Conservation (phyloP, 1,140 invertebrate species). For the Eciton burchellii region DNA sequence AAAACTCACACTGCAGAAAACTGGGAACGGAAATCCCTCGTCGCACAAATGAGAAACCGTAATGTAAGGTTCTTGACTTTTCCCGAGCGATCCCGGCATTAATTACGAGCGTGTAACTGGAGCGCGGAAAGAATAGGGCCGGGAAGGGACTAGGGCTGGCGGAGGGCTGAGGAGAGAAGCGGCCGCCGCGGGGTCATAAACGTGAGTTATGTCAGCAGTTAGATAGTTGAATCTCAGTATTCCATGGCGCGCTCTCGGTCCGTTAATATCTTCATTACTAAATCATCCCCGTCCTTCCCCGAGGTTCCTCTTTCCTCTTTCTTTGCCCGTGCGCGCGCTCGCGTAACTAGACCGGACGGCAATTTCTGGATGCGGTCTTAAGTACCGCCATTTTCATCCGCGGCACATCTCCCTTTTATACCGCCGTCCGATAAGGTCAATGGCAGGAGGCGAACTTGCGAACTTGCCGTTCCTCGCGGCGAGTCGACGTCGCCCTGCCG, state of each 20-base stretch:
- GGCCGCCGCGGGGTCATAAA: slow-evolving; percentile 82
- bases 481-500: background rate
- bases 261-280: slow-evolving; percentile 86
- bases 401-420: slow-evolving; percentile 72
- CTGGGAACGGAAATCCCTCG: background rate
- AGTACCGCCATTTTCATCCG: slow-evolving; percentile 70
- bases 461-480: slow-evolving; percentile 12
- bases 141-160: too few species aligned
- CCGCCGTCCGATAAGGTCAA: slow-evolving; percentile 52
- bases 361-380: slow-evolving; percentile 68
- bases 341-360: slow-evolving; percentile 52
- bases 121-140: slow-evolving; percentile 47
- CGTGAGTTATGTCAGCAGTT: slow-evolving; percentile 84
- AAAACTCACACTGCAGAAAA: background rate
- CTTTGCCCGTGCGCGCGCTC: slow-evolving; percentile 49
- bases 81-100: slow-evolving; percentile 62
- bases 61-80: slow-evolving; percentile 20
- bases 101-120: slow-evolving; percentile 64
- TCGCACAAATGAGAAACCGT: slow-evolving; percentile 6
- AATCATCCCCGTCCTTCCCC: slow-evolving; percentile 82
- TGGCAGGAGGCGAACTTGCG: slow-evolving; percentile 23
- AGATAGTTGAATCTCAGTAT: slow-evolving; percentile 86
- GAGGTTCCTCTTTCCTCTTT: slow-evolving; percentile 60
- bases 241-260: slow-evolving; percentile 83
- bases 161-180: slow-evolving; percentile 72